Evolutionary conservation across 2,888 invertebrate genomes (phyloP), one percentile per base, ranked within the genome.

Genomic region (Phaedon cochleariae): DNA sequence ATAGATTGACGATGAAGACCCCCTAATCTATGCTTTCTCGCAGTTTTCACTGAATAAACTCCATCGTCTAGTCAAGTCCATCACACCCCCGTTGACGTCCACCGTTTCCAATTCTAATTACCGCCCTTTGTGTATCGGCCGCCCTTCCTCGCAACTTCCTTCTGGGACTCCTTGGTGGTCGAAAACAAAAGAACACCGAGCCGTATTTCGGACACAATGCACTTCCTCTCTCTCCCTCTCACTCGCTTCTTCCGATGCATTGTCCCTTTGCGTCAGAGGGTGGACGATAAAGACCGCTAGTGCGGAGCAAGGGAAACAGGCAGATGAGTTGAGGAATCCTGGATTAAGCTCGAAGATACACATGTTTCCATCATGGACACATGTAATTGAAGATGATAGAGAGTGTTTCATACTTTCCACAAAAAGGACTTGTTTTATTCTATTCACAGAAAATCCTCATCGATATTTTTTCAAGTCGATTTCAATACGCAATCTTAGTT

Each of bases 211-310:
- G 83, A 82, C 83, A 83, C 83, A 83, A 83, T 83, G 82, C 82
- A 82, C 80, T 79, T 79, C 78, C 80, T 79, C 26, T 26, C 26
- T 26, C 26, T 51, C 52, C 61, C 83, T 83, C 83, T 57, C 57
- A 17, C 41, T 51, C 51, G 49, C 26, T 37, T 51, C 61, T 83
- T 83, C 83, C 83, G 82, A 76, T 81, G 82, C 83, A 83, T 83
- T 83, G 83, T 83, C 79, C 80, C 78, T 78, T 82, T 82, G 82
- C 82, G 83, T 83, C 82, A 83, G 83, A 82, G 83, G 83, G 82
- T 83, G 83, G 12, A 1, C 15, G 41, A 18, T 5, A 17, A 10
- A 17, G 34, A 12, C 34, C 10, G 41, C 9, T 12, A 41, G 55
- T 6, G 45, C 18, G 7, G 41, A 41, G 41, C 1, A 41, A 41